Evolutionary conservation across 2,113 vertebrate species (phyloP).

Genomic region (Spilogale gracilis): DNA sequence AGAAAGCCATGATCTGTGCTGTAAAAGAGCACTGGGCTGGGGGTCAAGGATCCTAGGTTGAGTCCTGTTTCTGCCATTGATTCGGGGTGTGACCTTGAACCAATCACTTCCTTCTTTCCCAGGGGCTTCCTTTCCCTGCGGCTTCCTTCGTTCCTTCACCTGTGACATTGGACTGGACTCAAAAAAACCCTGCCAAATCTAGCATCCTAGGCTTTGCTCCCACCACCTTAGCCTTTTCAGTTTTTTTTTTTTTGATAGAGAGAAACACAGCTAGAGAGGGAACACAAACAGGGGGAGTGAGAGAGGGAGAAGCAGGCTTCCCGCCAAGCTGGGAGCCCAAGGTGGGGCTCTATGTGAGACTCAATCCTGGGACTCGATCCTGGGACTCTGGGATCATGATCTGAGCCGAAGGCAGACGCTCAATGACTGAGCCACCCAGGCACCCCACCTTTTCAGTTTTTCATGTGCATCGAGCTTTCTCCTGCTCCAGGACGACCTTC

Average conservation of each 20-base stretch:
- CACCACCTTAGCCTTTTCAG: slow-evolving; percentile 9
- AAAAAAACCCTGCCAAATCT: background rate
- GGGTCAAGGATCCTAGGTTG: background rate
- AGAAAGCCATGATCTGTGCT: background rate
- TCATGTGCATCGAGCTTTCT: background rate
- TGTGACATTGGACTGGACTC: background rate
- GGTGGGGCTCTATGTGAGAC: too few relatives aligned
- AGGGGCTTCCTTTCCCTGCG: background rate
- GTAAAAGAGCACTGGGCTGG: slow-evolving; percentile 8
- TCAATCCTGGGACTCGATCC: too few relatives aligned
- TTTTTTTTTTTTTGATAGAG: too few relatives aligned
- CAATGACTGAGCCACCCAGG: too few relatives aligned
- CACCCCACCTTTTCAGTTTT: background rate
- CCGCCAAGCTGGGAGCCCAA: too few relatives aligned
- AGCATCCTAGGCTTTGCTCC: background rate
- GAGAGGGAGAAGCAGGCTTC: too few relatives aligned
- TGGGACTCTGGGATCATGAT: too few relatives aligned
- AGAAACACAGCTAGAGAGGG: too few relatives aligned
- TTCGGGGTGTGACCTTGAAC: slow-evolving; percentile 7
- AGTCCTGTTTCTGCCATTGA: slow-evolving; percentile 22
- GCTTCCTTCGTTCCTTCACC: background rate
- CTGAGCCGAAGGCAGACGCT: too few relatives aligned
- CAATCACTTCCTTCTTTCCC: slow-evolving; percentile 38
- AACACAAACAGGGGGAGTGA: too few relatives aligned
- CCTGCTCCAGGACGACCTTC: background rate